Base-by-base conservation (phyloP, 2,888 invertebrate genomes). In the Pilophorus perplexus region DNA sequence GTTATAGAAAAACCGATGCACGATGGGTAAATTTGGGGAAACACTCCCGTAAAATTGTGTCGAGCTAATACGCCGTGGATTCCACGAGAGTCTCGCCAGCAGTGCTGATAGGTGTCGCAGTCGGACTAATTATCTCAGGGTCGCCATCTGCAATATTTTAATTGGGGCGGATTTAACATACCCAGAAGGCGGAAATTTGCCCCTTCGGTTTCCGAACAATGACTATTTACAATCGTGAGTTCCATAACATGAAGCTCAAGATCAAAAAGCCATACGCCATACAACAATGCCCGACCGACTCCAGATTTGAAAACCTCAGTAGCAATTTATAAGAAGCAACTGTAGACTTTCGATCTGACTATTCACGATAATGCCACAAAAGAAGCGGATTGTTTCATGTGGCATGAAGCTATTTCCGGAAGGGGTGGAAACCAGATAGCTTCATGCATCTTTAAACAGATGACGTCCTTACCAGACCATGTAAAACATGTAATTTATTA, bases 201-300 rank as follows among this genome's bases (percentile, higher is more conserved):
- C n/a, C n/a, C n/a, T n/a, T n/a, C n/a, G n/a, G n/a, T n/a, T n/a
- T n/a, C n/a, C n/a, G n/a, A n/a, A n/a, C n/a, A n/a, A 46, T 46
- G 46, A 46, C 46, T 40, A 40, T 40, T 40, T 46, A 44, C 44
- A 44, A 44, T 44, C 14, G 44, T 44, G 44, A 44, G 44, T 46
- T 46, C 46, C 46, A 46, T 20, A 46, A 46, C 22, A 46, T 20
- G 22, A 46, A 46, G n/a, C 22, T 46, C 3, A 46, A 46, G 22
- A 23, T 46, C 22, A 46, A 46, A 22, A 44, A 44, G 44, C 44
- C 44, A 18, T 44, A 44, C 44, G 44, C 4, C 40, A n/a, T 40
- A 14, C 40, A 40, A 12, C 40, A 40, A 5, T 5, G 40, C 16
- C 16, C n/a, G n/a, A 40, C 40, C 40, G 3, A 40, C 40, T 40